Evolutionary conservation across 2,888 invertebrate genomes (phyloP).

Genomic region (Bellardia bayeri): DNA sequence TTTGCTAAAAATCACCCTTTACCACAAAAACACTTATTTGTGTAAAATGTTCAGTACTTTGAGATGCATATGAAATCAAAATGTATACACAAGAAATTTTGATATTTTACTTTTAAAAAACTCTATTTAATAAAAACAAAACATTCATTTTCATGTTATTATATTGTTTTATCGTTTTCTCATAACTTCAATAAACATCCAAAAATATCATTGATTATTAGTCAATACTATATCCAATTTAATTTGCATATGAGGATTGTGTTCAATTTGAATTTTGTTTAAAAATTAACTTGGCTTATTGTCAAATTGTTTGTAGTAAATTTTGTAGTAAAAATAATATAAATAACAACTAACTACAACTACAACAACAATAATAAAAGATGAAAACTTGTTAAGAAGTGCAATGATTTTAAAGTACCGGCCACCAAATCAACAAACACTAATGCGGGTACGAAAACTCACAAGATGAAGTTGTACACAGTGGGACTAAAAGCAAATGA

Average conservation of each 20-base stretch:
- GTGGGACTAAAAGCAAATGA: too few relatives aligned
- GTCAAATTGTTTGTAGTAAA: conserved; percentile 21
- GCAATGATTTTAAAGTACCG: conserved; percentile 41
- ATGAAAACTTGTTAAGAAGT: conserved; percentile 53
- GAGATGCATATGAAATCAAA: too few relatives aligned
- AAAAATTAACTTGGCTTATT: conserved; percentile 41
- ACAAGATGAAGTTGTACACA: background rate
- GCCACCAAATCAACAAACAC: conserved; percentile 31
- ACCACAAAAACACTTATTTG: too few relatives aligned
- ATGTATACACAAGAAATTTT: too few relatives aligned
- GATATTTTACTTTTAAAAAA: too few relatives aligned
- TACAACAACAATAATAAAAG: background rate
- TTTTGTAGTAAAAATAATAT: background rate
- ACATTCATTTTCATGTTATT: too few relatives aligned
- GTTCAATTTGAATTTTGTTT: conserved; percentile 22
- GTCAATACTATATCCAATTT: background rate
- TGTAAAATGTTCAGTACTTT: too few relatives aligned
- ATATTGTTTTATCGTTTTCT: background rate
- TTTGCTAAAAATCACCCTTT: too few relatives aligned
- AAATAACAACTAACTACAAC: background rate
- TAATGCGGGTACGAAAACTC: background rate
- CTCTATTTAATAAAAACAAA: too few relatives aligned
- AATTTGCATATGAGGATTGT: background rate
- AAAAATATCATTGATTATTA: background rate
- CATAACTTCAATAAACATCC: background rate